Percentiles rank a stretch among this genome's conserved stretches.
phyloP scores from a whole-genome alignment of 2,888 invertebrate species.

The Polia nebulosa region DNA sequence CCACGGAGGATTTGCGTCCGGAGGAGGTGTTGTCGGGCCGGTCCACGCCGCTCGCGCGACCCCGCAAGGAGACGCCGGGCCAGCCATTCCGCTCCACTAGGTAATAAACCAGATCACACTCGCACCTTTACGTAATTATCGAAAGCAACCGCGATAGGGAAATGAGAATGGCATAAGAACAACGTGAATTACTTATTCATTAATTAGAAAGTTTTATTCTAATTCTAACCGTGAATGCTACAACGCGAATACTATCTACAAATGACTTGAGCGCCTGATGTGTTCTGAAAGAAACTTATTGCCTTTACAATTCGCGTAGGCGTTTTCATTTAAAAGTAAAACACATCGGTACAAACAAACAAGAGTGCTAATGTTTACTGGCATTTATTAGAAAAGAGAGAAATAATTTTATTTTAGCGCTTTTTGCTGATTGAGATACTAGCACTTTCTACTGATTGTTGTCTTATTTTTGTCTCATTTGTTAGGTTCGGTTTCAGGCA shows the following conservation, averaged over 20 bases:
- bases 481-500: slow-evolving; percentile 94
- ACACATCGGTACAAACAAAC: slow-evolving; percentile 32
- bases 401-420: slow-evolving; percentile 8
- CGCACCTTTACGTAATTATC: slow-evolving; percentile 50
- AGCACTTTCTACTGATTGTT: slow-evolving; percentile 44
- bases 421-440: slow-evolving; percentile 49
- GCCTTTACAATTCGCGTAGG: slow-evolving; percentile 55
- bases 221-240: slow-evolving; percentile 24
- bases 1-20: slow-evolving; percentile 86
- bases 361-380: slow-evolving; percentile 10
- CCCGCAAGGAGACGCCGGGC: slow-evolving; percentile 92
- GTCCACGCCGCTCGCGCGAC: slow-evolving; percentile 93
- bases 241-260: slow-evolving; percentile 4
- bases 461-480: slow-evolving; percentile 69
- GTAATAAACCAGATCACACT: slow-evolving; percentile 70
- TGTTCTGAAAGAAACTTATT: slow-evolving; percentile 34
- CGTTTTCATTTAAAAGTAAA: slow-evolving; percentile 40
- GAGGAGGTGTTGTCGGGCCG: slow-evolving; percentile 91
- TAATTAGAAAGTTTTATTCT: slow-evolving; percentile 59
- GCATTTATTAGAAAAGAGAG: slow-evolving; percentile 11
- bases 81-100: slow-evolving; percentile 93
- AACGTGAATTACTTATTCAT: slow-evolving; percentile 50
- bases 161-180: slow-evolving; percentile 52
- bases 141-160: slow-evolving; percentile 41
- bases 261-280: slow-evolving; percentile 37